Conservation (phyloP, 2,113 vertebrate genomes). For the Austrofundulus limnaeus region DNA sequence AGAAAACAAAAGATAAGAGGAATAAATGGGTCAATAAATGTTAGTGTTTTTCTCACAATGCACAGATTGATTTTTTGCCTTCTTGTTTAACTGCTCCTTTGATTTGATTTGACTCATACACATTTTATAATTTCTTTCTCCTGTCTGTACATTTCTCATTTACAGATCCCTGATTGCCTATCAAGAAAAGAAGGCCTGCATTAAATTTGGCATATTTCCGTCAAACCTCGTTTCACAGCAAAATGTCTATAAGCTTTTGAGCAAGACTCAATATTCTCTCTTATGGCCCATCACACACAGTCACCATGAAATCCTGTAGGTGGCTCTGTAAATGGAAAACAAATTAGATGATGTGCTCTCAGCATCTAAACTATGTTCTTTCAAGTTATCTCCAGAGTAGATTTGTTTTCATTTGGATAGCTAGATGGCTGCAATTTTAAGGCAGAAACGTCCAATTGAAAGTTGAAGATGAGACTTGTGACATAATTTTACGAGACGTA, state of each 20-base stretch:
- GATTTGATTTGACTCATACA: neutral
- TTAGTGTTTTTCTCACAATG: neutral
- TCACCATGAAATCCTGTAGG: slow-evolving; percentile 55
- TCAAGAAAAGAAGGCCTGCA: slow-evolving; percentile 16
- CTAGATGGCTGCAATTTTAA: slow-evolving; percentile 27
- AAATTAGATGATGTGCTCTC: slow-evolving; percentile 38
- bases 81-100: neutral
- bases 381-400: slow-evolving; percentile 11
- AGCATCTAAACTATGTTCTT: slow-evolving; percentile 39
- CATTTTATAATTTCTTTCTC: slow-evolving; percentile 4
- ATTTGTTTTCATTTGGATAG: slow-evolving; percentile 33
- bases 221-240: slow-evolving; percentile 50
- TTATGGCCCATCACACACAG: slow-evolving; percentile 29
- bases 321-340: slow-evolving; percentile 47
- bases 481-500: slow-evolving; percentile 22
- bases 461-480: slow-evolving; percentile 5
- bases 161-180: slow-evolving; percentile 1
- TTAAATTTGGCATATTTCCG: slow-evolving; percentile 44
- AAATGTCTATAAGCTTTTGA: slow-evolving; percentile 6
- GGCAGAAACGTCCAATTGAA: slow-evolving; percentile 34
- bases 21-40: neutral
- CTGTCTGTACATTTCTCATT: neutral
- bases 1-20: neutral
- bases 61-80: neutral
- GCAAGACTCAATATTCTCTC: slow-evolving; percentile 35